Conservation (phyloP, 2,113 vertebrate genomes). For the Macaca mulatta region DNA sequence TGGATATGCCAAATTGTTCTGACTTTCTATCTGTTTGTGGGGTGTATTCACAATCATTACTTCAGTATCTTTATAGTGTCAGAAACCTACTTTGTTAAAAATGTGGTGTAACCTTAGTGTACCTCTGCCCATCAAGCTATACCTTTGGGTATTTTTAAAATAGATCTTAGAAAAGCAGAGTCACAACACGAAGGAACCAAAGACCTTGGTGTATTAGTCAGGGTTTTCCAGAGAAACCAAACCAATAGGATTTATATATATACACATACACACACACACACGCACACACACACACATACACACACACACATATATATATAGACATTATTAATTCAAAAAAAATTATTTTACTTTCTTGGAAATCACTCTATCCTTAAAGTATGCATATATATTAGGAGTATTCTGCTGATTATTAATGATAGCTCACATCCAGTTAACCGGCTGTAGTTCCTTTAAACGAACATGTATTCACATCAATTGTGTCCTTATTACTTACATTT, state of each 20-base stretch:
- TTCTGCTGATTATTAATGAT: not conserved
- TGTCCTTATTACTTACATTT: conserved; percentile 12
- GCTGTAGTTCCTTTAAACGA: not conserved
- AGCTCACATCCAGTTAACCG: not conserved
- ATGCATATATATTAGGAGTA: not conserved
- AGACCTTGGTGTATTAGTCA: not conserved
- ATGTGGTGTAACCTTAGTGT: not conserved
- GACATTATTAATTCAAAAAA: not conserved
- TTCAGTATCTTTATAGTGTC: not conserved
- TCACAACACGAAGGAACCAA: not conserved
- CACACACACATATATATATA: not conserved
- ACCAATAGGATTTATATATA: not conserved
- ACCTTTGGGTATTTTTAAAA: conserved; percentile 6
- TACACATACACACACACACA: accelerated
- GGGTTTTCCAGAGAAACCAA: not conserved
- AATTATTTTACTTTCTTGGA: not conserved
- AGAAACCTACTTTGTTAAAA: not conserved
- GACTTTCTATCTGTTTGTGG: not conserved
- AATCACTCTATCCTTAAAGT: not conserved
- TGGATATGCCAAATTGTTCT: not conserved
- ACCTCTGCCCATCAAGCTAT: not conserved
- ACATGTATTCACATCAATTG: not conserved
- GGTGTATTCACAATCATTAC: not conserved
- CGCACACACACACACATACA: not conserved
- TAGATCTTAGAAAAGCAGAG: not conserved